These are phyloP conservation scores for Pterobdella sp. DNA, from an alignment of 2,888 invertebrate species.

Conservation along the genomic window DNA sequence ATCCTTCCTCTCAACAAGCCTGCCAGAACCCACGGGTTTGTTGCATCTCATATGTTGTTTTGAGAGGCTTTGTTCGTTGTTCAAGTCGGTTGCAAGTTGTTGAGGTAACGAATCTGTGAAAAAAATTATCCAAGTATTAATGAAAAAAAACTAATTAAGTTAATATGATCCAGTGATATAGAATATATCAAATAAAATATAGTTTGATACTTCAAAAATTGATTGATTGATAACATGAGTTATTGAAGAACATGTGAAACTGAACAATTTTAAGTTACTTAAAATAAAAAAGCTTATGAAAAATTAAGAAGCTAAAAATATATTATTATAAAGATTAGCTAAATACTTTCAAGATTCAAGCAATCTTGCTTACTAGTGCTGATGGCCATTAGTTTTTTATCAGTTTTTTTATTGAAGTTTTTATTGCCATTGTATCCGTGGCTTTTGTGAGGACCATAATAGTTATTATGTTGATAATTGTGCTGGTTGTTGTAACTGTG, in stretches of 20 bases:
- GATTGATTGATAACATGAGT: too few relatives aligned
- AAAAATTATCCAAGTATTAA: too few relatives aligned
- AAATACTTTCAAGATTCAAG: too few relatives aligned
- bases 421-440: background rate
- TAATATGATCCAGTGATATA: too few relatives aligned
- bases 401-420: background rate
- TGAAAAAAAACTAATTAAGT: too few relatives aligned
- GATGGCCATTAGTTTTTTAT: background rate
- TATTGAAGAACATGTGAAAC: too few relatives aligned
- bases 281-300: too few relatives aligned
- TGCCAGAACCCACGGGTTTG: constrained; percentile 9
- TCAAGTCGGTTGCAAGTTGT: background rate
- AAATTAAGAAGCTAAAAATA: too few relatives aligned
- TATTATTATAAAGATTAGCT: too few relatives aligned
- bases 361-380: background rate
- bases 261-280: too few relatives aligned
- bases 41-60: background rate
- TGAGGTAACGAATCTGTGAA: background rate
- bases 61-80: background rate
- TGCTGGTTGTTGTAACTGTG: background rate
- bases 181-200: too few relatives aligned
- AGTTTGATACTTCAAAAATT: too few relatives aligned
- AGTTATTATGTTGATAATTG: background rate
- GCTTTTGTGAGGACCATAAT: background rate
- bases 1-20: background rate